Evolutionary conservation across 2,888 invertebrate genomes (phyloP).

Genomic region (Molanna angustata): DNA sequence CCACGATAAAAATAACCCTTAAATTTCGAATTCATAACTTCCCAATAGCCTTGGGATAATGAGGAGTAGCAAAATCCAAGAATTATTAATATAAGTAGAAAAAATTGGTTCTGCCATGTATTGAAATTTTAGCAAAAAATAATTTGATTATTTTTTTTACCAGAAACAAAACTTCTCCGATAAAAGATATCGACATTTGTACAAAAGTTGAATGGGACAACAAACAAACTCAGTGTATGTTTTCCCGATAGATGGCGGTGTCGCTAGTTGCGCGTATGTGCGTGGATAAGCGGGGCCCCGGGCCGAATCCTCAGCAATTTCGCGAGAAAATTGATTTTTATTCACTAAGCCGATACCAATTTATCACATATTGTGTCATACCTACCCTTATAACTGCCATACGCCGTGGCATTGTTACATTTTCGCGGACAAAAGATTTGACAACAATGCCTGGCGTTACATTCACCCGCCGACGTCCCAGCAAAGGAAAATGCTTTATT

Average conservation of each 20-base stretch:
- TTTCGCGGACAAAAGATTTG: conserved; percentile 18
- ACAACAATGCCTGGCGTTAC: conserved; percentile 18
- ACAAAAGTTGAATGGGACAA: not conserved
- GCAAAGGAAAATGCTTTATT: conserved; percentile 23
- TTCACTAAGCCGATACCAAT: conserved; percentile 21
- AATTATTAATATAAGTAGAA: too few species aligned
- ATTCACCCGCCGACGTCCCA: conserved; percentile 6
- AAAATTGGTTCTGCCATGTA: too few species aligned
- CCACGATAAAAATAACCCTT: too few species aligned
- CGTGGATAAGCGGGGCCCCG: not conserved
- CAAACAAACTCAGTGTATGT: too few species aligned
- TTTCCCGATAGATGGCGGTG: not conserved
- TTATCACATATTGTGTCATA: conserved; percentile 22
- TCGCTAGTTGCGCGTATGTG: not conserved
- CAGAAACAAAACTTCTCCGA: too few species aligned
- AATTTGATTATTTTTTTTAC: too few species aligned
- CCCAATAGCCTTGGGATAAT: too few species aligned
- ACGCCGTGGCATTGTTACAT: conserved; percentile 18
- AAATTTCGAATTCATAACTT: too few species aligned
- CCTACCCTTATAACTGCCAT: conserved; percentile 11
- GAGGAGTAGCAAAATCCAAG: too few species aligned
- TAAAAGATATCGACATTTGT: not conserved
- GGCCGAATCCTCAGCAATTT: not conserved
- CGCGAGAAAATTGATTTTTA: conserved; percentile 20
- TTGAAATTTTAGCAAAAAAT: too few species aligned